Evolutionary conservation across 35 echinoderm and acorn worm genomes (phyloP), one percentile per base, ranked within the genome.

Genomic region (Strongylocentrotus purpuratus): DNA sequence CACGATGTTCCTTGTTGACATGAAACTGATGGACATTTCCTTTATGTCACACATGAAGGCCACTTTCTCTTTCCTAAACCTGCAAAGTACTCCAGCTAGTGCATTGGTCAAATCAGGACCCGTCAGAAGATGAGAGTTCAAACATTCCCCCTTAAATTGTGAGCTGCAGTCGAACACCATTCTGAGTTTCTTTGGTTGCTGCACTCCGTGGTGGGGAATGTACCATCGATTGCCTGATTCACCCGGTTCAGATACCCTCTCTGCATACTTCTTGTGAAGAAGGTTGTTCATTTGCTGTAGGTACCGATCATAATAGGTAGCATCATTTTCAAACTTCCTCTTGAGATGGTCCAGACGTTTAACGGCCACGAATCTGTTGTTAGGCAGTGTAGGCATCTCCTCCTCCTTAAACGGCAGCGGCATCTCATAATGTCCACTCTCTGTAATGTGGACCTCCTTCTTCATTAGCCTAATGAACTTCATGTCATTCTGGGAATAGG

Each of bases 101-200:
- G 92, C 47, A 90, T 98, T 98, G 33, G 86, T 98, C 58, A 98
- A 94, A 90, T 98, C 97, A 48, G 97, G 97, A 61, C 97, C 96
- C 31, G 47, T 85, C 3, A 98, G 89, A 17, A 98, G 86, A 33
- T 94, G 94, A 96, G 95, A 95, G 50, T 98, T 97, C 59, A 97
- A 86, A 12, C 94, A 96, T 33, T 92, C 88, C 11, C 95, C 95
- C 15, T 25, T 88, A 20, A 95, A 98, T 86, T 88, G 59, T 52
- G 95, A 86, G 85, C 85, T 94, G 32, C 31, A 94, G 59, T 94
- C 94, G 22, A 94, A 94, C 20, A 94, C 50, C 0, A 94, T 32
- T 85, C 94, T 85, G 20, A 94, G 59, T 55, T 94, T 94, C 18
- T 94, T 71, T 0, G 94, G 95, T 22, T 97, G 97, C 31, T 97